Evolutionary conservation across 2,113 vertebrate species (phyloP).

Genomic region (Mystacornis crossleyi): DNA sequence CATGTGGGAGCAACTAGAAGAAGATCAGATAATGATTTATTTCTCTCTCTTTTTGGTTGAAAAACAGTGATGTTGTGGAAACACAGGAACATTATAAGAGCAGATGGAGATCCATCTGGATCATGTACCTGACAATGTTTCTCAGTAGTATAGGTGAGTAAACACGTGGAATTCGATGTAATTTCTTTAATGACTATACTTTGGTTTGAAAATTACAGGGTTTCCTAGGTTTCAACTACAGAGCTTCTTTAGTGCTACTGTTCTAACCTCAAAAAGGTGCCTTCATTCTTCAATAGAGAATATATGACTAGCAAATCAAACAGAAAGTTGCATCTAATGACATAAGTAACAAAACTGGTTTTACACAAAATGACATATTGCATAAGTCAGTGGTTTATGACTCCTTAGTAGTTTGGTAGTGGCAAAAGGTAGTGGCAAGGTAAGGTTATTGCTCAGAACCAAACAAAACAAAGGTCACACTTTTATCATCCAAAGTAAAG

Average conservation of each 20-base stretch:
- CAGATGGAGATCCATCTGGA: conserved; percentile 91
- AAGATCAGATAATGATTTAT: not conserved
- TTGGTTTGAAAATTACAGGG: not conserved
- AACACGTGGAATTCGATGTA: not conserved
- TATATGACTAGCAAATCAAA: not conserved
- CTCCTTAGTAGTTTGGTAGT: not conserved
- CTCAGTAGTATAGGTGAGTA: conserved; percentile 95
- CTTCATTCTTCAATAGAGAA: not conserved
- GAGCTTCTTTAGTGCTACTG: not conserved
- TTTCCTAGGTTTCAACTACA: not conserved
- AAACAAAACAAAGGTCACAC: not conserved
- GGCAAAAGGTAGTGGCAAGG: not conserved
- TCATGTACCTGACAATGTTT: conserved; percentile 99
- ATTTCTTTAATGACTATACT: not conserved
- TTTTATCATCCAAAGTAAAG: not conserved
- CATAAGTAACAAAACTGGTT: not conserved
- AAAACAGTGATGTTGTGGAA: conserved; percentile 76
- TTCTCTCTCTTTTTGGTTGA: not conserved
- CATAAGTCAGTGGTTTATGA: not conserved
- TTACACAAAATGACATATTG: not conserved
- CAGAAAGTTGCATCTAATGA: not conserved
- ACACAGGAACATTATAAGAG: conserved; percentile 77
- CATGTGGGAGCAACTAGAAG: not conserved
- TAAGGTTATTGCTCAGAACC: not conserved
- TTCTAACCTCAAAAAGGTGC: not conserved